Evolutionary conservation across 2,797 vertebrate species (phyloP).

Genomic region (Chelmon rostratus): DNA sequence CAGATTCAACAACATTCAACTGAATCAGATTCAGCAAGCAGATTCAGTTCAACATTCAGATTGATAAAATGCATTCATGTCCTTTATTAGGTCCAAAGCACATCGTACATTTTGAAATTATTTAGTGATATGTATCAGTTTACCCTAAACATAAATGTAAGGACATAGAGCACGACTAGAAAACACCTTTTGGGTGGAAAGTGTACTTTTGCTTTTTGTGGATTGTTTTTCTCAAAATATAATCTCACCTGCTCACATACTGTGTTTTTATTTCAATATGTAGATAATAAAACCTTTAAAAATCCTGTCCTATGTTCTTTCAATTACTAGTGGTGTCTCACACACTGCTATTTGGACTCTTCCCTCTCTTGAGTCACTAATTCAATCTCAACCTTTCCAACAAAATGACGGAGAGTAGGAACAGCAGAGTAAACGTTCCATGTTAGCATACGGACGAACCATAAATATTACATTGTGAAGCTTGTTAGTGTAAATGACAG

Average conservation of each 20-base stretch:
- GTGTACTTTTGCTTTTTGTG: no score
- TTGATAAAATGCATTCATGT: background rate
- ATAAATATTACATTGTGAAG: slow-evolving; percentile 33
- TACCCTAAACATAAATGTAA: no score
- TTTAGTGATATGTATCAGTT: no score
- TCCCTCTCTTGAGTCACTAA: slow-evolving; percentile 15
- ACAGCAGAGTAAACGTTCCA: slow-evolving; percentile 12
- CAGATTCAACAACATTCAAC: background rate
- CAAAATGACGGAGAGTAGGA: no score
- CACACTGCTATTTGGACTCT: background rate
- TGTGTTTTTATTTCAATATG: no score
- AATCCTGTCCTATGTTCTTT: background rate
- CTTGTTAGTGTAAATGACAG: slow-evolving; percentile 29
- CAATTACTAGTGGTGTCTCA: background rate
- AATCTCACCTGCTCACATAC: no score
- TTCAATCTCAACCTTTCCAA: background rate
- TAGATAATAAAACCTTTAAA: no score
- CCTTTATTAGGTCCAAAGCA: no score
- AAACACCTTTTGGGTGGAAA: no score
- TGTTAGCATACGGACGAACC: slow-evolving; percentile 1
- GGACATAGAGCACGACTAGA: no score
- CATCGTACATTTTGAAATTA: background rate
- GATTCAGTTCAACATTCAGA: background rate
- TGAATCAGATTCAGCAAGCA: background rate
- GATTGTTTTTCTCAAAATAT: no score